phyloP scores from a whole-genome alignment of 2,888 invertebrate genomes.

The Hyposoter dolosus region DNA sequence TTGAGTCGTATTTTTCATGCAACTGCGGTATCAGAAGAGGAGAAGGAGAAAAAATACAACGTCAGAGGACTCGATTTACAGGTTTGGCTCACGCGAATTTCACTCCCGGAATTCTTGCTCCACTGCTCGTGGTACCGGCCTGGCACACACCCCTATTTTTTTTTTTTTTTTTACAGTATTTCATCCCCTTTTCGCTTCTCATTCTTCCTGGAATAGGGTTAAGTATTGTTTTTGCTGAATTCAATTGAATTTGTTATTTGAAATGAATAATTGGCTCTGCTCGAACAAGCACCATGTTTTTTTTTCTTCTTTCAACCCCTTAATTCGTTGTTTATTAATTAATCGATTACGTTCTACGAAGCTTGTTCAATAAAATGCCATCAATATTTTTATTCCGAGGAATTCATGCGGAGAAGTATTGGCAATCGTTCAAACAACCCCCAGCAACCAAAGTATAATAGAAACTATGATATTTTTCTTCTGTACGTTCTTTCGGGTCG shows the following conservation, averaged over 20 bases:
- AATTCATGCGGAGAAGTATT: no score
- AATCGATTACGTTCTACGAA: no score
- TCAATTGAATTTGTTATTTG: not conserved
- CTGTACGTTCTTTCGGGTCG: not conserved
- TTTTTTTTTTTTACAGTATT: not conserved
- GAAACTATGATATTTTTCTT: not conserved
- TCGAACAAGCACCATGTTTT: not conserved
- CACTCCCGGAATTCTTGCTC: not conserved
- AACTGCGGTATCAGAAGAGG: conserved; percentile 59
- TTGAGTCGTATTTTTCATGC: conserved; percentile 61
- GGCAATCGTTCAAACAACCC: not conserved
- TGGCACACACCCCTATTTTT: conserved; percentile 44
- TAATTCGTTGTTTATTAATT: not conserved
- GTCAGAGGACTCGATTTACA: conserved; percentile 68
- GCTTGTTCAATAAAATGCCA: no score
- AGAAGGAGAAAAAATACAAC: conserved; percentile 34
- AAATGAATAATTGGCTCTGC: not conserved
- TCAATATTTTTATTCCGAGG: no score
- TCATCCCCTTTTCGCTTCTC: not conserved
- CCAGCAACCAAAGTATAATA: not conserved
- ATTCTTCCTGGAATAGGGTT: conserved; percentile 8
- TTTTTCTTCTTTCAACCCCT: not conserved
- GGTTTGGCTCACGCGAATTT: conserved; percentile 68
- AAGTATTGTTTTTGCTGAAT: conserved; percentile 7
- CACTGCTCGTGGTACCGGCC: conserved; percentile 42